Conservation (phyloP, 1,140 invertebrate genomes). For the Hyles euphorbiae region DNA sequence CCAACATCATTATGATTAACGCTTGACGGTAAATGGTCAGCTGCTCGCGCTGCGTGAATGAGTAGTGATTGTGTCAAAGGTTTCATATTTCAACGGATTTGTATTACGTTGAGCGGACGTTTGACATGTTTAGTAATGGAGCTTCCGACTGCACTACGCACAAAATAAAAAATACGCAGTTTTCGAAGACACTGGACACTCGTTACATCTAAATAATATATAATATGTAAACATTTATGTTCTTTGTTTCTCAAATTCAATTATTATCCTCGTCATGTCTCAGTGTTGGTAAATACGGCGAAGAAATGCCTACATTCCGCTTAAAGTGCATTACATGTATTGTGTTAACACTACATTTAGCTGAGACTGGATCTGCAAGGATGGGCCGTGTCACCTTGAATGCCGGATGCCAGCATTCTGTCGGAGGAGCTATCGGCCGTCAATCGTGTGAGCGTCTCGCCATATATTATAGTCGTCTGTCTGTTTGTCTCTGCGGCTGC, state of each 20-base stretch:
- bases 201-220: neutral
- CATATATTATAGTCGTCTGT: conserved; percentile 61
- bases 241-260: no score
- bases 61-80: conserved; percentile 23
- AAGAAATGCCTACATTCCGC: neutral
- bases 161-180: no score
- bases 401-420: conserved; percentile 64
- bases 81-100: conserved; percentile 29
- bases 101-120: no score
- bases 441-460: conserved; percentile 65
- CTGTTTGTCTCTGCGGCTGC: conserved; percentile 53
- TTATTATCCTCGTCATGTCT: no score
- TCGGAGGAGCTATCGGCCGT: conserved; percentile 65
- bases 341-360: conserved; percentile 31
- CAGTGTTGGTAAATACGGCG: no score
- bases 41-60: conserved; percentile 7
- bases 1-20: conserved; percentile 23
- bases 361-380: conserved; percentile 59
- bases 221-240: neutral
- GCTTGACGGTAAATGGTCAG: conserved; percentile 19
- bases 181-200: no score
- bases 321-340: conserved; percentile 18
- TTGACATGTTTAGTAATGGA: no score
- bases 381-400: conserved; percentile 68
- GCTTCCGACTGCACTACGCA: no score